Evolutionary conservation across 2,113 vertebrate species (phyloP).

Genomic region (Sigmodon hispidus): DNA sequence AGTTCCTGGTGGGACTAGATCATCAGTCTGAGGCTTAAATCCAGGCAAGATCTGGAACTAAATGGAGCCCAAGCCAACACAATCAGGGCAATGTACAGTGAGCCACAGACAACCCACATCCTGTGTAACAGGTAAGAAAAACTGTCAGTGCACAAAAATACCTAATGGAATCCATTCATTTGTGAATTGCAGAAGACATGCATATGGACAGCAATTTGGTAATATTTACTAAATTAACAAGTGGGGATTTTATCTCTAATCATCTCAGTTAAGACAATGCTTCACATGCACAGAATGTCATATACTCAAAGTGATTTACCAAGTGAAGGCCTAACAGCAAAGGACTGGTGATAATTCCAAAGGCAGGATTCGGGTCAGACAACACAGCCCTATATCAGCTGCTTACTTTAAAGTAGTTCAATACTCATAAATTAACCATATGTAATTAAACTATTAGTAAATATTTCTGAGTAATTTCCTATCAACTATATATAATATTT

Average conservation of each 20-base stretch:
- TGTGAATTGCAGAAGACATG: neutral
- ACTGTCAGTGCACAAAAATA: neutral
- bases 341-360: neutral
- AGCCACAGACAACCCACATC: neutral
- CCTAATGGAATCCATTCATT: neutral
- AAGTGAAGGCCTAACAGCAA: neutral
- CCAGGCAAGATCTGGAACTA: neutral
- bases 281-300: neutral
- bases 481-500: neutral
- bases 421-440: neutral
- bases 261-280: constrained; percentile 4
- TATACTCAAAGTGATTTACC: neutral
- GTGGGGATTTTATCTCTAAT: neutral
- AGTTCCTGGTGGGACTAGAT: neutral
- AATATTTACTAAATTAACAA: neutral
- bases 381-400: neutral
- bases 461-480: neutral
- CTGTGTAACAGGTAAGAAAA: neutral
- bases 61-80: neutral
- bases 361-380: neutral
- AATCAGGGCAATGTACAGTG: neutral
- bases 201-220: neutral
- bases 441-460: neutral
- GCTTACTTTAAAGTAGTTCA: neutral
- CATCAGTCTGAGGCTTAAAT: neutral